Percentiles rank a stretch among this genome's conserved stretches.
Conservation (phyloP, 2,888 invertebrate genomes). For the Cylloceria caligata region DNA sequence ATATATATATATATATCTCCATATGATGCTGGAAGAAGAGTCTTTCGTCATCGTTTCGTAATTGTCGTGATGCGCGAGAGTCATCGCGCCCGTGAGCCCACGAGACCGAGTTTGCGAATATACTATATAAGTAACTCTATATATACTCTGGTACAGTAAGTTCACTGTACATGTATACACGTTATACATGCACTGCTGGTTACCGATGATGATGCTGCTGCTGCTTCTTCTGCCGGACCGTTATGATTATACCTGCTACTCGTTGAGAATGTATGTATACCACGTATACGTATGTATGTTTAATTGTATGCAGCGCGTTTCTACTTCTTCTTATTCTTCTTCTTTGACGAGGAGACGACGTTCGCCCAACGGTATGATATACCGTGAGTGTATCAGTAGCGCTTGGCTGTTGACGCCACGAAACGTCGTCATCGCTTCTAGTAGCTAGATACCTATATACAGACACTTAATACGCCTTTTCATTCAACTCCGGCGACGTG, state of each 20-base stretch:
- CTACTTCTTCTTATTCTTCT: constrained; percentile 15
- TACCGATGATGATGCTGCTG: constrained; percentile 38
- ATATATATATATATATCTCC: no score
- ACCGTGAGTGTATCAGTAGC: constrained; percentile 41
- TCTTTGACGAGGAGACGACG: constrained; percentile 28
- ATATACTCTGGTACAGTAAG: not conserved
- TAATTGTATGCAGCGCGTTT: constrained; percentile 22
- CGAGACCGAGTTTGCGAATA: constrained; percentile 40
- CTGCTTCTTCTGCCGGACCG: constrained; percentile 56
- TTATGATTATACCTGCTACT: constrained; percentile 40
- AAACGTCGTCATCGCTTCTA: constrained; percentile 63
- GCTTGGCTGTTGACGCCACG: constrained; percentile 53
- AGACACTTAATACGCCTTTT: constrained; percentile 58
- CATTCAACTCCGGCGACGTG: constrained; percentile 52
- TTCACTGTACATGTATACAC: not conserved
- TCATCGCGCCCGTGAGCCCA: constrained; percentile 52
- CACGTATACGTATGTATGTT: constrained; percentile 27
- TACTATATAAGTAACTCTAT: not conserved
- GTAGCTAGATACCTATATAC: constrained; percentile 53
- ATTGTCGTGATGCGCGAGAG: constrained; percentile 61
- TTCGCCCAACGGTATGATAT: constrained; percentile 33
- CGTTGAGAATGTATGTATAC: constrained; percentile 29
- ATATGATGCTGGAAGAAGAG: constrained; percentile 52
- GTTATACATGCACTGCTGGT: not conserved
- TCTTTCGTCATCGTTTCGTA: constrained; percentile 65